Percentiles rank a stretch among this genome's conserved stretches.
phyloP scores from a whole-genome alignment of 2,113 vertebrate species.

The Notarius lentiginosus region DNA sequence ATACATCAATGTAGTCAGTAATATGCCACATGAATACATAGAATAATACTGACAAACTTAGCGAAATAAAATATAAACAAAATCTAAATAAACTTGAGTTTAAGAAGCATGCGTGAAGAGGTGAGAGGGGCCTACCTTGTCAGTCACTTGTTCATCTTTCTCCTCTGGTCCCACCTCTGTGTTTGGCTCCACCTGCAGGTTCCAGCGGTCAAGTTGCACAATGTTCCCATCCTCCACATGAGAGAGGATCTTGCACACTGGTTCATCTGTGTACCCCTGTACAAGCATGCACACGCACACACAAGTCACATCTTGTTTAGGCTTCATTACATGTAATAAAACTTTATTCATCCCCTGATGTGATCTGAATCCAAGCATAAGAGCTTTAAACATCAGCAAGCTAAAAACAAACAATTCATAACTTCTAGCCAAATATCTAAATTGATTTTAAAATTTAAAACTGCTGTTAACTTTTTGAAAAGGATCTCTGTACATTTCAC shows the following conservation, averaged over 20 bases:
- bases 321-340: neutral
- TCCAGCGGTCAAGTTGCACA: constrained; percentile 88
- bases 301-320: neutral
- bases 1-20: neutral
- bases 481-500: neutral
- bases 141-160: constrained; percentile 76
- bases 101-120: neutral
- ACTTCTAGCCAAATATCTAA: neutral
- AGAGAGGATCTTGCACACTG: constrained; percentile 85
- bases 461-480: neutral
- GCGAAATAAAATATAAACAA: neutral
- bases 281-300: neutral
- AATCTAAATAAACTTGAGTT: neutral
- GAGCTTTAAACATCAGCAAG: neutral
- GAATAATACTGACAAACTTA: no score
- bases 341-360: neutral
- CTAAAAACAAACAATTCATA: neutral
- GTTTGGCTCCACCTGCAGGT: constrained; percentile 79
- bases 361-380: neutral
- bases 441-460: neutral
- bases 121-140: constrained; percentile 70
- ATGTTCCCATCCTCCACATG: constrained; percentile 86
- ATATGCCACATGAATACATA: neutral
- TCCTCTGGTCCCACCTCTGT: constrained; percentile 75
- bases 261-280: constrained; percentile 88